phyloP scores from a whole-genome alignment of 2,888 invertebrate species.

The Volucella zonaria region DNA sequence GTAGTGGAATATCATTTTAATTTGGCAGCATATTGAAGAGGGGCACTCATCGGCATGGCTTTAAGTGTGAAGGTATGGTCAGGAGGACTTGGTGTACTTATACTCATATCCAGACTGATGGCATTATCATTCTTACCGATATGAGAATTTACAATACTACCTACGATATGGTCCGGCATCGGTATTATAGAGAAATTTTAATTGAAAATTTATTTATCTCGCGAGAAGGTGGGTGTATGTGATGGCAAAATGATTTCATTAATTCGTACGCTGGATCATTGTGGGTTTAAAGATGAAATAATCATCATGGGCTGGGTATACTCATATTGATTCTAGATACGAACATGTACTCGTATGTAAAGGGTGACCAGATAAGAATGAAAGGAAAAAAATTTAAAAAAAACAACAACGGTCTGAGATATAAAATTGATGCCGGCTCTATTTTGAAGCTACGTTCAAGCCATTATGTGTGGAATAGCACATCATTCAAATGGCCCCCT shows the following conservation, averaged over 20 bases:
- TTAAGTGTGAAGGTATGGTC: slow-evolving; percentile 5
- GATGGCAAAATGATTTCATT: background rate
- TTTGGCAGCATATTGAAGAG: slow-evolving; percentile 12
- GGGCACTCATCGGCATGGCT: background rate
- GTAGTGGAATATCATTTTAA: slow-evolving; percentile 36
- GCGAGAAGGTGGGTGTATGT: background rate
- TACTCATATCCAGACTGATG: background rate
- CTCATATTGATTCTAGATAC: too few relatives aligned
- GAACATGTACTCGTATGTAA: too few relatives aligned
- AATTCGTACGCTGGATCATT: background rate
- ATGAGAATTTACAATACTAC: slow-evolving; percentile 40
- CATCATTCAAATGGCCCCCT: too few relatives aligned
- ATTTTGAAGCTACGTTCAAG: too few relatives aligned
- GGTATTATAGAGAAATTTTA: slow-evolving; percentile 6
- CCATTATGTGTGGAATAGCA: too few relatives aligned
- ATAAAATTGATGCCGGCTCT: too few relatives aligned
- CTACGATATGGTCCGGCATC: background rate
- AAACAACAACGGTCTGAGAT: too few relatives aligned
- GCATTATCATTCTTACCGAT: slow-evolving; percentile 12
- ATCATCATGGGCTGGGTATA: too few relatives aligned
- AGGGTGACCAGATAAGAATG: too few relatives aligned
- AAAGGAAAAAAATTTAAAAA: too few relatives aligned
- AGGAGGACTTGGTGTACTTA: background rate
- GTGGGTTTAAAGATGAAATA: too few relatives aligned
- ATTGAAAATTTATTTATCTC: slow-evolving; percentile 42